phyloP scores from a whole-genome alignment of 1,140 invertebrate genomes.

The Philaenus spumarius region DNA sequence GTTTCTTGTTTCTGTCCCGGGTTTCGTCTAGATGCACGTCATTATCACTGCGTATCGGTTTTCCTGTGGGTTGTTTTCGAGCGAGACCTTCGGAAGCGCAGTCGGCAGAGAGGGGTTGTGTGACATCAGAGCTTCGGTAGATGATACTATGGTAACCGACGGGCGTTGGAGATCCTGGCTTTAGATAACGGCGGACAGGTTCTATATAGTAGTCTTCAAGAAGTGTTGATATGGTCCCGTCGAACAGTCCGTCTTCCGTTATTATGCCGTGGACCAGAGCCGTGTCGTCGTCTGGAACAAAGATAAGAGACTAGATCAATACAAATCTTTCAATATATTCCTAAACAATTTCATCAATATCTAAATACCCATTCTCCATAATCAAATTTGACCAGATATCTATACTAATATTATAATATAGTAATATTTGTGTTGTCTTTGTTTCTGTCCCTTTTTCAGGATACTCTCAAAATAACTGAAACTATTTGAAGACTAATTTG shows the following conservation, averaged over 20 bases:
- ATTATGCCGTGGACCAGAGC: conserved; percentile 79
- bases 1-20: not conserved
- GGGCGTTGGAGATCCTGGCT: conserved; percentile 32
- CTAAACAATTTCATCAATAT: no score
- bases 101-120: conserved; percentile 25
- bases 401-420: no score
- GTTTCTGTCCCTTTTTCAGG: no score
- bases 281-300: conserved; percentile 69
- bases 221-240: conserved; percentile 73
- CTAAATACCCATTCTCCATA: no score
- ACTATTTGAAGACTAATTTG: no score
- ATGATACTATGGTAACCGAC: conserved; percentile 69
- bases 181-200: conserved; percentile 65
- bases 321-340: no score
- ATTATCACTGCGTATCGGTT: not conserved
- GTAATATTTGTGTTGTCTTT: no score
- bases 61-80: not conserved
- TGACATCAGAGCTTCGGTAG: conserved; percentile 74
- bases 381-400: no score
- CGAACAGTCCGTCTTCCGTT: conserved; percentile 79
- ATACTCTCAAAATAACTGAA: no score
- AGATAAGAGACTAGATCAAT: no score
- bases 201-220: conserved; percentile 80
- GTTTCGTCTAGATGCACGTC: not conserved
- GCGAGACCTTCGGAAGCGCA: conserved; percentile 20